Base-by-base conservation (phyloP, 2,888 invertebrate species). In the Tenthredo distinguenda region DNA sequence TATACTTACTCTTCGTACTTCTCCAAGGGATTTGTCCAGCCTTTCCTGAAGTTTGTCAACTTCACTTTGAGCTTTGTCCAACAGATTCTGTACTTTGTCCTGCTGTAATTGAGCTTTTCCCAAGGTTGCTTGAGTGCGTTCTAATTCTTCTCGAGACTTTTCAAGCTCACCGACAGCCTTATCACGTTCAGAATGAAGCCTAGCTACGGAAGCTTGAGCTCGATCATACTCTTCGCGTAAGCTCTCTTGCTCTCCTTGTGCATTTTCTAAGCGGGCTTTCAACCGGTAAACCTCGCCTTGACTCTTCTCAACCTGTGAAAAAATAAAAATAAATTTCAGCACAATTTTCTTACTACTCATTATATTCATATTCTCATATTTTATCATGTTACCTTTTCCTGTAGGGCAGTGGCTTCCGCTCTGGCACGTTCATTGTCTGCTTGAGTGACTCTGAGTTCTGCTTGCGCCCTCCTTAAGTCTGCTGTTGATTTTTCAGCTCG, bases 281-380 rank as follows among this genome's bases (percentile, higher is more conserved):
- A 98, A 95, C 93, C 98, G 96, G 92, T 98, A 98, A 58, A 99
- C 98, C 94, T 99, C 98, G 87, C 98, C 98, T 94, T 98, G 98
- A 85, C 98, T 98, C 94, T 98, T 98, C 93, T 98, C 98, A 87
- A 98, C 94, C 93, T 93, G n/a, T 26, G 40, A 15, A 47, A 18
- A 62, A 62, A 62, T 34, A 10, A 37, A 18, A 12, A 40, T 65
- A 7, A 62, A 37, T n/a, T 81, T 55, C n/a, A 68, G 1, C 12
- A 21, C 4, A 83, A 26, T 40, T 37, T 21, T 47, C n/a, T 26
- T 18, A 83, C 12, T 47, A 9, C 7, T 43, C n/a, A 68, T 21
- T 18, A 0, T 1, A 65, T 62, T 68, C 15, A 26, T 6, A 31
- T 81, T 40, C n/a, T 5, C 26, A 77, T 37, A n/a, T n/a, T 21